Base-by-base conservation (phyloP, 92 coral and sea anemone genomes). In the Phenganax subtilis region DNA sequence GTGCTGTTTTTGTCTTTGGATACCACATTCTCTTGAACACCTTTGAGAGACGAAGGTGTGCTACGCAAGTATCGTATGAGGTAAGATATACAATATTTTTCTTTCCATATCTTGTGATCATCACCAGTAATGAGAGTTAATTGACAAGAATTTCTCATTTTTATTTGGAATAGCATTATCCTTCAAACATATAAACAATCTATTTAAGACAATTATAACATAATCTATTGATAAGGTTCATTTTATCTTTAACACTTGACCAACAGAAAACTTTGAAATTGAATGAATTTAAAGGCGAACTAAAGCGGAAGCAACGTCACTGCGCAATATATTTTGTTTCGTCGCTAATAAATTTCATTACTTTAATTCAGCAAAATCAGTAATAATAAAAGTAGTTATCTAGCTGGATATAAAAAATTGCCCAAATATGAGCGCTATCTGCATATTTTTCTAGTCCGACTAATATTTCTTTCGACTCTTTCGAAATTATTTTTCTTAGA, bases 91-190 rank as follows among this genome's bases (percentile, higher is more conserved):
- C 12, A 30, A 30, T 53, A 25, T 75, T 75, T 37, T 31, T 51
- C 10, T 75, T 47, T 0, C 51, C 8, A 20, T 54, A n/a, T 14
- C n/a, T 31, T 57, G 12, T 47, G 66, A 20, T 76, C 31, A 30
- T 58, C 44, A 3, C 51, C 54, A 28, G 3, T 28, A 57, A 76
- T 15, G 11, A 11, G 70, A 76, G 67, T 65, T 57, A 57, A 30
- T 57, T 27, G 53, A 16, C 56, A 76, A 76, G 54, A 55, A 51
- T 76, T 74, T 53, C 74, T 10, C 51, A 74, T 74, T 74, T 72
- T 74, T 76, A 76, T 76, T 76, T 76, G 57, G 81, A 76, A 58
- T 76, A 75, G 69, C 81, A 76, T 76, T 76, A 59, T 76, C 81
- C 81, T 57, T 76, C 81, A 76, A 76, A 76, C 57, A 76, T 76